Evolutionary conservation across 2,888 invertebrate genomes (phyloP).

Genomic region (Andrena praecox): DNA sequence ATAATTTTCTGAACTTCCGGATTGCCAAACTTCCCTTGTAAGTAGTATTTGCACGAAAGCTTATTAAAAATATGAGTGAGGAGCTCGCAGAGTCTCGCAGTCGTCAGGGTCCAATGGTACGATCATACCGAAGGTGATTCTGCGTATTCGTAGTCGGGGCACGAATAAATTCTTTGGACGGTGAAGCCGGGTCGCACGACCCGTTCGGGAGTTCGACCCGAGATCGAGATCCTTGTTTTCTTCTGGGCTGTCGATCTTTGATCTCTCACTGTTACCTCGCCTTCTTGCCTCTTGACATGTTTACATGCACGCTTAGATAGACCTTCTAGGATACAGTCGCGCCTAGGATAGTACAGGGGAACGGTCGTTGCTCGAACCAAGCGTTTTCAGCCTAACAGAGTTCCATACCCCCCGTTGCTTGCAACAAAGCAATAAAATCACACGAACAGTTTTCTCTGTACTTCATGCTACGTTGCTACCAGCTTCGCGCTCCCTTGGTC

Average conservation of each 20-base stretch:
- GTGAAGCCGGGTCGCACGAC: constrained; percentile 55
- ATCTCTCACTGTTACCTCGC: constrained; percentile 58
- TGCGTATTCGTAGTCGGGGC: neutral
- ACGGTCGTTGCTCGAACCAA: neutral
- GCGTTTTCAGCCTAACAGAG: neutral
- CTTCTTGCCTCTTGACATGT: constrained; percentile 55
- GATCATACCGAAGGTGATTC: constrained; percentile 7
- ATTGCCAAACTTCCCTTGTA: too few relatives aligned
- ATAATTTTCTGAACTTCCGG: too few relatives aligned
- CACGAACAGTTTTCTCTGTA: neutral
- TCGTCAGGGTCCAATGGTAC: neutral
- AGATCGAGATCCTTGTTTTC: constrained; percentile 58
- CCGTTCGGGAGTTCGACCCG: constrained; percentile 41
- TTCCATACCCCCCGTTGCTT: constrained; percentile 11
- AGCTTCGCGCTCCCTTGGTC: neutral
- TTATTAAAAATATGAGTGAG: neutral
- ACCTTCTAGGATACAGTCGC: constrained; percentile 33
- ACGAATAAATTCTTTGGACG: constrained; percentile 20
- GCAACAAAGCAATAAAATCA: neutral
- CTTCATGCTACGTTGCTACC: neutral
- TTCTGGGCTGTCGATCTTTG: constrained; percentile 67
- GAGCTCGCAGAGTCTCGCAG: neutral
- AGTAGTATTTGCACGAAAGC: neutral
- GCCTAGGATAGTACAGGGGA: constrained; percentile 24
- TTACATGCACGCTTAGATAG: constrained; percentile 48